Base-by-base conservation (phyloP, 92 coral and sea anemone species). In the Virgularia gustaviana region DNA sequence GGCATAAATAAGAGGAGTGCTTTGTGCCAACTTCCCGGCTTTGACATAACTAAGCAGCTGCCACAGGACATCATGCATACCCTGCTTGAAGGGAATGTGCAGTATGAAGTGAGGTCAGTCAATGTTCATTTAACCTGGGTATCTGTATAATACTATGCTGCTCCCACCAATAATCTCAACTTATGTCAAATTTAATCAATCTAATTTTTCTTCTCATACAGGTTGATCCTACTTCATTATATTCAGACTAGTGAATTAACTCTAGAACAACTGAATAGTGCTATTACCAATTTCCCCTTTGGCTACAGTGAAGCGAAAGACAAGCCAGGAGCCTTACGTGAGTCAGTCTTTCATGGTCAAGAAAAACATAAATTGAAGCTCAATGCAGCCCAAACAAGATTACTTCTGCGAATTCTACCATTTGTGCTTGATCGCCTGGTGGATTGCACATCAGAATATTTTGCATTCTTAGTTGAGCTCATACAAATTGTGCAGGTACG, bases 291-390 rank as follows among this genome's bases (percentile, higher is more conserved):
- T 37, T 52, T 36, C 23, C 15, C 36, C 1, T 63, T 36, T 63
- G 70, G 70, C 11, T 63, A 63, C 28, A 33, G 47, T 12, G 70
- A 63, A 64, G 31, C 25, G n/a, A 64, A 54, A 6, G 71, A 64
- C 36, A 64, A 64, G 34, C 71, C 71, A 5, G 36, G 47, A 2
- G 53, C 71, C 33, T 22, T 64, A 0, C 38, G 55, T 29, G 71
- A 64, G 6, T 36, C 34, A 20, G 71, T 64, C 4, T 64, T 64
- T 9, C 16, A 38, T 7, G 53, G 52, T 2, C 33, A 39, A 15
- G 71, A 64, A 64, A 22, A 22, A 47, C 22, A 47, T 25, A 47
- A 47, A 3, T 25, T 47, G 5, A 47, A 47, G 22, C 22, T 15
- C n/a, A 47, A 47, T 47, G 55, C 55, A 47, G 5, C n/a, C 22